Evolutionary conservation across 2,113 vertebrate genomes (phyloP).

Genomic region (Pomatorhinus ruficollis): DNA sequence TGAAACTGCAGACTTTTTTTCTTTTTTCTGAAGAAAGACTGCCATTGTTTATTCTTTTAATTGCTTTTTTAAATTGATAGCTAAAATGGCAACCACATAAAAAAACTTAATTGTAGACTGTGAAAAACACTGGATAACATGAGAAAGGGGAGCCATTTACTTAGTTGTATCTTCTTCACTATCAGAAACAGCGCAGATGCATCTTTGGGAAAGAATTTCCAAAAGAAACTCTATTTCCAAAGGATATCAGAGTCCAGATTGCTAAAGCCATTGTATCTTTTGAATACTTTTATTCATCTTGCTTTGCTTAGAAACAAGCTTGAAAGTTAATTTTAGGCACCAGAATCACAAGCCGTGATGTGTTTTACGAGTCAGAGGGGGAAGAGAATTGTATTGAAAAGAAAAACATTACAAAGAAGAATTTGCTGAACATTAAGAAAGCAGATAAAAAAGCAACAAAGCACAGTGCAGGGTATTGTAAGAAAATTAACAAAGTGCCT

Average conservation of each 20-base stretch:
- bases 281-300: neutral
- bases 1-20: neutral
- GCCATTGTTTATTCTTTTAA: neutral
- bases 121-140: neutral
- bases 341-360: neutral
- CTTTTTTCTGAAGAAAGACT: neutral
- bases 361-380: neutral
- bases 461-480: neutral
- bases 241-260: neutral
- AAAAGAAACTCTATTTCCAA: neutral
- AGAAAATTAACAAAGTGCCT: neutral
- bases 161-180: neutral
- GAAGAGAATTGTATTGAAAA: neutral
- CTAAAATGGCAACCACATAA: neutral
- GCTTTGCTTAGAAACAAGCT: neutral
- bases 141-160: neutral
- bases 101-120: neutral
- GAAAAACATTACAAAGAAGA: neutral
- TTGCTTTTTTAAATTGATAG: neutral
- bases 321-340: neutral
- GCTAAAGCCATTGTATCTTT: neutral
- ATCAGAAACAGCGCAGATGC: neutral
- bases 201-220: neutral
- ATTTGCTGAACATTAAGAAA: neutral
- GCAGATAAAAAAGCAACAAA: neutral